Percentiles rank a stretch among this genome's conserved stretches.
Conservation (phyloP, 1,140 invertebrate genomes). For the Drosophila albomicans region DNA sequence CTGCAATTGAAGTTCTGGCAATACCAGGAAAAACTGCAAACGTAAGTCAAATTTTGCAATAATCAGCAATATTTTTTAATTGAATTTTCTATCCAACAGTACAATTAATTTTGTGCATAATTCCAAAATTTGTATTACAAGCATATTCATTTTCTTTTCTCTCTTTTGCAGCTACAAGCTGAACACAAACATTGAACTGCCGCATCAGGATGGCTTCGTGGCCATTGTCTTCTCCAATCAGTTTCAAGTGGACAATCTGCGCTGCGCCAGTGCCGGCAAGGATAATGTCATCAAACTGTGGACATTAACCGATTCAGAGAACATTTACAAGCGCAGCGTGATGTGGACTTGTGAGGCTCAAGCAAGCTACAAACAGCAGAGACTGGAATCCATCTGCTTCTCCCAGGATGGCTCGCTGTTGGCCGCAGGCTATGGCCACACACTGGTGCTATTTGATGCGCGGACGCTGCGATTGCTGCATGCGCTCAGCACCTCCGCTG, state of each 20-base stretch:
- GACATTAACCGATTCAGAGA: constrained; percentile 87
- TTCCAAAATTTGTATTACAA: too few relatives aligned
- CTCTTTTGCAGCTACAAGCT: constrained; percentile 87
- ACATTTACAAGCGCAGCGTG: constrained; percentile 86
- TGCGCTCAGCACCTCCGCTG: constrained; percentile 77
- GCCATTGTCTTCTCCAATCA: constrained; percentile 88
- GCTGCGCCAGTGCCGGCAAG: constrained; percentile 88
- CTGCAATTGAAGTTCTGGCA: constrained; percentile 93
- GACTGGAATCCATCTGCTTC: constrained; percentile 87
- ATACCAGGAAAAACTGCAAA: constrained; percentile 88
- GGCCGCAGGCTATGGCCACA: constrained; percentile 89
- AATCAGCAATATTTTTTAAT: too few relatives aligned
- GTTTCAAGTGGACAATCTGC: constrained; percentile 84
- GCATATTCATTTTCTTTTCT: background rate
- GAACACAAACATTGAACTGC: constrained; percentile 90
- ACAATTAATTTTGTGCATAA: too few relatives aligned
- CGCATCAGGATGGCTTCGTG: constrained; percentile 89
- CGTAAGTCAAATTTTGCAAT: constrained; percentile 84
- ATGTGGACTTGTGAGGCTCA: constrained; percentile 89
- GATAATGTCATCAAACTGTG: constrained; percentile 92
- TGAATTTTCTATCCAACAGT: too few relatives aligned
- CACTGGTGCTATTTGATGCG: constrained; percentile 90
- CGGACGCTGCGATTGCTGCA: constrained; percentile 87
- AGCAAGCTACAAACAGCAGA: constrained; percentile 88
- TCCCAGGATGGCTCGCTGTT: constrained; percentile 92